Conservation (phyloP, 2,888 invertebrate species). For the Lomographa bimaculata region DNA sequence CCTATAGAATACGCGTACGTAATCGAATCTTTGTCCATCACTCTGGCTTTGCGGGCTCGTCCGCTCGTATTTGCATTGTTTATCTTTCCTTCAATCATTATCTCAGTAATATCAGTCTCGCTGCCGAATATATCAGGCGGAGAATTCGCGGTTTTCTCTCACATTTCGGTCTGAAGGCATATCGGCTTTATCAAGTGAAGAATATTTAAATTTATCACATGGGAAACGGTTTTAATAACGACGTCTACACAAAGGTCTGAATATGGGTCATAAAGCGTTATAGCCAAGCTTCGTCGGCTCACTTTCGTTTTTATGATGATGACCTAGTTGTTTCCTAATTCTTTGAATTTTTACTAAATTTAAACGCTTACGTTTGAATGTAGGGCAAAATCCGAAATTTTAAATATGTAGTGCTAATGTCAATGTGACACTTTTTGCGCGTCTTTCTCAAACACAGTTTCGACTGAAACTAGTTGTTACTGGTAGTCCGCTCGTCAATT, state of each 20-base stretch:
- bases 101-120: constrained; percentile 7
- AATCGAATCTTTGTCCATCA: constrained; percentile 7
- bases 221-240: constrained; percentile 5
- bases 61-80: constrained; percentile 3
- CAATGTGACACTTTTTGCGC: constrained; percentile 1
- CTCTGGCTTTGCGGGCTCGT: background rate
- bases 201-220: constrained; percentile 9
- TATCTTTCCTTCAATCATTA: constrained; percentile 12
- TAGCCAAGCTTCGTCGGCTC: constrained; percentile 10
- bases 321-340: constrained; percentile 42
- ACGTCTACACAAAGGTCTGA: constrained; percentile 15
- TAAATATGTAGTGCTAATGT: constrained; percentile 8
- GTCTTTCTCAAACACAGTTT: background rate
- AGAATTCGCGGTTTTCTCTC: background rate
- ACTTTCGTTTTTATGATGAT: constrained; percentile 42
- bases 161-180: background rate
- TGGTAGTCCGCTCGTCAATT: background rate
- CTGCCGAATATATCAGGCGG: constrained; percentile 4
- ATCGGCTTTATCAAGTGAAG: too few species aligned
- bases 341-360: constrained; percentile 31
- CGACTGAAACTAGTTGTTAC: background rate
- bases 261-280: constrained; percentile 14
- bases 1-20: constrained; percentile 1
- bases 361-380: constrained; percentile 14
- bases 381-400: constrained; percentile 13